Evolutionary conservation across 1,140 invertebrate species (phyloP), one percentile per base, ranked within the genome.

Genomic region (Trichomalopsis sarcophagae): DNA sequence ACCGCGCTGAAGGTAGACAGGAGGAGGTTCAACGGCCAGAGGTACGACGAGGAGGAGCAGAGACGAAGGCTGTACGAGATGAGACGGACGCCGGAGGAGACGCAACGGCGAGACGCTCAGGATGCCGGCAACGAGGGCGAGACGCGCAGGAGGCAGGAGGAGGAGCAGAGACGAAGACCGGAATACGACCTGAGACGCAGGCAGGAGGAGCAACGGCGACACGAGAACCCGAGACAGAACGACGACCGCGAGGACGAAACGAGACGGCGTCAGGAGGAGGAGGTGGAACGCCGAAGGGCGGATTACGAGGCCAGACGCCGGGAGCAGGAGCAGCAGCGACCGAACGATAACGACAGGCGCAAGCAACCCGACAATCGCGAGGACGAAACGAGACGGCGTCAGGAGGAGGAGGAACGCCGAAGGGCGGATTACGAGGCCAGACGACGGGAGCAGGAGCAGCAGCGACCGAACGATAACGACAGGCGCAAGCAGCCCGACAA

Each of bases 61-160:
- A 62, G 84, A 82, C 77, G 0, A 76, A 9, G 87, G 75, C 55
- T n/a, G 55, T 62, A 62, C 55, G 55, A 62, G 55, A 62, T 62
- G 55, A 62, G 55, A n/a, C 55, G 55, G 55, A 62, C 55, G 55
- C 21, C 17, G 55, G 55, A 21, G 17, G 55, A 62, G 55, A 7
- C 6, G 55, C 55, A n/a, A n/a, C 55, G 55, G 17, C 47, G 10
- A 50, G 47, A 50, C 13, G 4, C 4, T 50, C 47, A 1, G 47
- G 82, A 82, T 77, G 1, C 79, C 9, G 86, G 78, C 23, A 87
- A 44, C 87, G 85, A 84, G 83, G 87, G 17, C 84, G 40, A 55
- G 84, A 27, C 44, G 21, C 82, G 23, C 2, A 75, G 71, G 47
- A 21, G 21, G 79, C 68, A 71, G 13, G 74, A 83, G 17, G 69